Evolutionary conservation across 1,140 invertebrate species (phyloP), one percentile per base, ranked within the genome.

Genomic region (Drosophila rhopaloa): DNA sequence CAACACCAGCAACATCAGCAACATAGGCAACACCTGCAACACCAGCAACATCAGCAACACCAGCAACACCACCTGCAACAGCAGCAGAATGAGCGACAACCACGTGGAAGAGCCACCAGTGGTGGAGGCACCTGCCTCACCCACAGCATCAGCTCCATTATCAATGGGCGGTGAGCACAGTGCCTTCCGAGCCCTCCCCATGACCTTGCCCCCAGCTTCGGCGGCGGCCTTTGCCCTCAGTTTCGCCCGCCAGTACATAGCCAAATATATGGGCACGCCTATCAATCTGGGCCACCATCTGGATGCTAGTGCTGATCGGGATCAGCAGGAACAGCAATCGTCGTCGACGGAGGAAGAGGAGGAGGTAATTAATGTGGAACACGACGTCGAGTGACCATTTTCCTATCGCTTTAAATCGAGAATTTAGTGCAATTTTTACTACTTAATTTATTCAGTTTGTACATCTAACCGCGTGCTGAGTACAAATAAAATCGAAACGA

Each of bases 121-220:
- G 67, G 41, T 59, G 62, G 56, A 46, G 51, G 55, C 75, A 29
- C 74, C 74, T 79, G 80, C 75, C 81, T 92, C 76, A 91, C 74
- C 71, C 92, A 92, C 90, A 92, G 92, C 91, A 92, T 92, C 92
- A 92, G 86, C 76, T 92, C 92, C 92, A 92, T 92, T 92, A 92
- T 92, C 84, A 91, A 97, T 97, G 96, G 96, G 96, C 89, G 97
- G 97, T 92, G 96, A 97, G 93, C 96, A 97, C 94, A 97, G 96
- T 91, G 97, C 97, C 1, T 97, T 97, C 92, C 95, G 95, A 51
- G 94, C 95, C 2, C 19, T 88, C 61, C 56, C 91, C 27, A 67
- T 76, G 66, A 50, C 95, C 24, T 27, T 76, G 38, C 76, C 78
- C 10, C 53, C 72, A n/a, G 83, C 78, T 5, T 82, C 81, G 32